Percentiles rank a stretch among this genome's conserved stretches.
Conservation (phyloP, 2,797 vertebrate genomes). For the Periophthalmus magnuspinnatus region DNA sequence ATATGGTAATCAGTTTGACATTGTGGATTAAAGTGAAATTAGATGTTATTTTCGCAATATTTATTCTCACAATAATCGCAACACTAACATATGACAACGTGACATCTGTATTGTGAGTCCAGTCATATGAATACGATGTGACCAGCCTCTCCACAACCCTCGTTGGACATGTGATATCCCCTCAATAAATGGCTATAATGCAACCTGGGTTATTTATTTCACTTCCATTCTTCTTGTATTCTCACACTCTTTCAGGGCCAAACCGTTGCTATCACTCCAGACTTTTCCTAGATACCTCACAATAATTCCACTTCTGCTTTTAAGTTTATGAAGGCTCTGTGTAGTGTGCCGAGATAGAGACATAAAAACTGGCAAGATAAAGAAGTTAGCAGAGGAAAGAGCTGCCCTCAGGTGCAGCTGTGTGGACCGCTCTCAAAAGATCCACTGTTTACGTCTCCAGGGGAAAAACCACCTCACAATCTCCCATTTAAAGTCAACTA, state of each 20-base stretch:
- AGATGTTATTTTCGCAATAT: no score
- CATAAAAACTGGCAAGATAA: slow-evolving; percentile 34
- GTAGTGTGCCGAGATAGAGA: slow-evolving; percentile 34
- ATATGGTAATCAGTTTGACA: no score
- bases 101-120: no score
- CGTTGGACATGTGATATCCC: not conserved
- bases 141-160: not conserved
- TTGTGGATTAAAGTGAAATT: no score
- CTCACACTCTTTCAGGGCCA: not conserved
- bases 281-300: not conserved
- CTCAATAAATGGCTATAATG: not conserved
- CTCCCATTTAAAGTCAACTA: slow-evolving; percentile 26
- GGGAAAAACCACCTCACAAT: slow-evolving; percentile 20
- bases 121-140: no score
- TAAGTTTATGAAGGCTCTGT: slow-evolving; percentile 24
- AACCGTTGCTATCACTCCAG: not conserved
- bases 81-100: no score
- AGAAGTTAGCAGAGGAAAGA: slow-evolving; percentile 39
- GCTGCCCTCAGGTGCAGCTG: slow-evolving; percentile 43
- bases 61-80: no score
- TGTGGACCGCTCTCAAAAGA: slow-evolving; percentile 5
- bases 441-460: slow-evolving; percentile 3
- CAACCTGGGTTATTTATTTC: not conserved
- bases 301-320: not conserved
- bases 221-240: not conserved